Evolutionary conservation across 2,113 vertebrate species (phyloP).

Genomic region (Herpetotheres cachinnans): DNA sequence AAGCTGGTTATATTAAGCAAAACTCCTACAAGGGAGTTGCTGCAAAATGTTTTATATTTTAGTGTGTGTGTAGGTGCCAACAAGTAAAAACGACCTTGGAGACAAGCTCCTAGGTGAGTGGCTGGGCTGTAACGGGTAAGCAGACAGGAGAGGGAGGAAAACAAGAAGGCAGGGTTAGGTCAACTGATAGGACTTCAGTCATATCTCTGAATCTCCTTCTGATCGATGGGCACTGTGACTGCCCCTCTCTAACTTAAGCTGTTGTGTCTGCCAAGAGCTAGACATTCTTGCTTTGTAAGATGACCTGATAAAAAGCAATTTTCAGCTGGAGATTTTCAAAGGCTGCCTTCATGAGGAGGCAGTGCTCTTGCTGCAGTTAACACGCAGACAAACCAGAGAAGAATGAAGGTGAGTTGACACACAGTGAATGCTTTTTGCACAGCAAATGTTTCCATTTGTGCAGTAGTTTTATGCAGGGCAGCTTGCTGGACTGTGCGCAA

Average conservation of each 20-base stretch:
- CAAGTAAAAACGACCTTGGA: not conserved
- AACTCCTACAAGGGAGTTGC: not conserved
- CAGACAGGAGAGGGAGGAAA: not conserved
- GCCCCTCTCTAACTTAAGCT: not conserved
- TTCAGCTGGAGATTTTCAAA: slow-evolving; percentile 9
- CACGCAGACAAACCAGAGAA: not conserved
- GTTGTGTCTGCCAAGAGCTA: not conserved
- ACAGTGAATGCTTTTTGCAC: not conserved
- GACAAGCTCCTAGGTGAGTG: not conserved
- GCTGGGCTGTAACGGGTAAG: not conserved
- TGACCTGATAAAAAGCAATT: slow-evolving; percentile 23
- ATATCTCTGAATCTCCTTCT: not conserved
- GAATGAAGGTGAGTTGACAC: not conserved
- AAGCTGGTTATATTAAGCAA: not conserved
- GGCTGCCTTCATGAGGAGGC: not conserved
- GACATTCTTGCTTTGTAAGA: not conserved
- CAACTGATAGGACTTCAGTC: not conserved
- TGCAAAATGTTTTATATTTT: not conserved
- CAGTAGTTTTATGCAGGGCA: not conserved
- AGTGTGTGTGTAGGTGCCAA: not conserved
- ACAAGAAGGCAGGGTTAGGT: not conserved
- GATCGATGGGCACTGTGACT: not conserved
- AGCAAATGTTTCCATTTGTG: not conserved
- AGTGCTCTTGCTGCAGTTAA: not conserved
- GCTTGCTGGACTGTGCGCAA: not conserved